Conservation (phyloP, 2,113 vertebrate species). For the Anseranas semipalmata region DNA sequence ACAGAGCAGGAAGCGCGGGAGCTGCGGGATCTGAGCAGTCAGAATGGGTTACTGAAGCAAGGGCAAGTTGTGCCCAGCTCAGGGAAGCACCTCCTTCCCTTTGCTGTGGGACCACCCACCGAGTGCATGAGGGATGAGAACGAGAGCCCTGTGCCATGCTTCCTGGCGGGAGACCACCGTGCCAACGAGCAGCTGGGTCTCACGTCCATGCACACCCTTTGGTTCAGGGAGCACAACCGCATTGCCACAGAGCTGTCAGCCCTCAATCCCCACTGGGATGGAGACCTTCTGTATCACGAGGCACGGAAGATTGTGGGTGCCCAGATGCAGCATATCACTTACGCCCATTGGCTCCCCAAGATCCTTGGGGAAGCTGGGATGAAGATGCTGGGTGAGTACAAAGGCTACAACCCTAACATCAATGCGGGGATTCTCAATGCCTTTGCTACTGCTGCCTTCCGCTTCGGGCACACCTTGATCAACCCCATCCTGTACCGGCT, state of each 20-base stretch:
- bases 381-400: conserved; percentile 77
- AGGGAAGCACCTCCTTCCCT: conserved; percentile 74
- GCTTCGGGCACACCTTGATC: conserved; percentile 78
- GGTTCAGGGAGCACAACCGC: conserved; percentile 80
- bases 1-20: conserved; percentile 67
- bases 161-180: conserved; percentile 75
- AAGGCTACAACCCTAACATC: conserved; percentile 69
- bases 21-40: conserved; percentile 62
- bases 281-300: conserved; percentile 75
- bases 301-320: conserved; percentile 75
- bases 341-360: conserved; percentile 76
- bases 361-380: conserved; percentile 75
- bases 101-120: conserved; percentile 70
- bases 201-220: conserved; percentile 76
- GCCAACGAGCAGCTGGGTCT: conserved; percentile 78
- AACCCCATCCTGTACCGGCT: conserved; percentile 75
- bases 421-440: conserved; percentile 73
- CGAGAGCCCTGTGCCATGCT: conserved; percentile 73
- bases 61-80: conserved; percentile 60
- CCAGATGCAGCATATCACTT: conserved; percentile 80
- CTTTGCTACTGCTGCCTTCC: conserved; percentile 77
- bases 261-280: conserved; percentile 78
- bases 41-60: conserved; percentile 57
- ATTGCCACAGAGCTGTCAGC: conserved; percentile 17
- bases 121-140: conserved; percentile 78